phyloP scores from a whole-genome alignment of 2,113 vertebrate genomes.

The Pelecanus crispus region DNA sequence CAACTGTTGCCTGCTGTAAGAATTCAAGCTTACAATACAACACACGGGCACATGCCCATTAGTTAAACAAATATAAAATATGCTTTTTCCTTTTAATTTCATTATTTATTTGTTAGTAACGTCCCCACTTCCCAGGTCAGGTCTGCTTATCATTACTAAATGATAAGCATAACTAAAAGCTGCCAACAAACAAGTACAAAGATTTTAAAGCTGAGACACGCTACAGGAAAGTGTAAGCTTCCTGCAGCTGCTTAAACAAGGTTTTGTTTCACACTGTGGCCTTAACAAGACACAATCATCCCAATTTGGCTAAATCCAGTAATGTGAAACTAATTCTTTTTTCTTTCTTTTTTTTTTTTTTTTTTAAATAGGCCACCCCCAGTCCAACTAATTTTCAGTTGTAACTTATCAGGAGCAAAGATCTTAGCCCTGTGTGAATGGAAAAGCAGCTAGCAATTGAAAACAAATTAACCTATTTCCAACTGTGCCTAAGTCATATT shows the following conservation, averaged over 20 bases:
- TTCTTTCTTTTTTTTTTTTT: neutral
- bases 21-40: neutral
- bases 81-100: neutral
- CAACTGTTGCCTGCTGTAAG: neutral
- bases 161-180: no score
- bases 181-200: conserved; percentile 1
- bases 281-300: neutral
- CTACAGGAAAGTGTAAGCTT: neutral
- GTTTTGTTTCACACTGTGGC: neutral
- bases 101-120: neutral
- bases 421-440: neutral
- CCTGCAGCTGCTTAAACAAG: neutral
- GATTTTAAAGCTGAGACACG: neutral
- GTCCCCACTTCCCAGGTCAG: neutral
- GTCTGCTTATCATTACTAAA: neutral
- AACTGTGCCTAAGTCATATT: neutral
- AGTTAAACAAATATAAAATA: neutral
- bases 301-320: neutral
- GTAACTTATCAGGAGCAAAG: neutral
- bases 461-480: conserved; percentile 48
- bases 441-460: conserved; percentile 29
- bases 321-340: neutral
- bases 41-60: neutral
- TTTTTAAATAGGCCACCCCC: neutral
- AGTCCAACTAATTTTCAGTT: conserved; percentile 10